Percentiles rank a stretch among this genome's conserved stretches.
Conservation (phyloP, 2,888 invertebrate species). For the Aphelenchoides bicaudatus region DNA sequence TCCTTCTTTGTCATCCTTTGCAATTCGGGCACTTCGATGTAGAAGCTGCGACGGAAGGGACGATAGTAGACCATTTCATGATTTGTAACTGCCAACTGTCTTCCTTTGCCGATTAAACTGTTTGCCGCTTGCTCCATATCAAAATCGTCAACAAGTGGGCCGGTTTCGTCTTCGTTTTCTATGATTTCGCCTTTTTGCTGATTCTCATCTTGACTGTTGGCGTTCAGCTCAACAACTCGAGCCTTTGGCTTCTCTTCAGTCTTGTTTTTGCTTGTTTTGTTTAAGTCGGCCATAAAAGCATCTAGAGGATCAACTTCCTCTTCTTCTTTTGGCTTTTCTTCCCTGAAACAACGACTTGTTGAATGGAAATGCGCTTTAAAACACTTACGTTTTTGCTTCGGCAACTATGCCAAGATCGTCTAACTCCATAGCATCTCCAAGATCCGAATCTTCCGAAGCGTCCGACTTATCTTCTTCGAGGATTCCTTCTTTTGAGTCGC, state of each 20-base stretch:
- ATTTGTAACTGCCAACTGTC: slow-evolving; percentile 74
- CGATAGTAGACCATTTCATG: slow-evolving; percentile 83
- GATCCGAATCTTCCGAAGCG: background rate
- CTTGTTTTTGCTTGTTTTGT: slow-evolving; percentile 27
- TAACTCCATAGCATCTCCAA: slow-evolving; percentile 11
- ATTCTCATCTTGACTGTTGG: slow-evolving; percentile 25
- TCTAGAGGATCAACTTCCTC: slow-evolving; percentile 86
- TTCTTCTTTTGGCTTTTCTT: slow-evolving; percentile 24
- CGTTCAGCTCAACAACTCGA: slow-evolving; percentile 24
- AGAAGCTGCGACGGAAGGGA: slow-evolving; percentile 87
- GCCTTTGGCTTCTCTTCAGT: slow-evolving; percentile 17
- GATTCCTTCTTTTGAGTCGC: background rate
- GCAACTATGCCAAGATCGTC: slow-evolving; percentile 7
- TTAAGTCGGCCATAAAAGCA: slow-evolving; percentile 79
- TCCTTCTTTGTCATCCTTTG: slow-evolving; percentile 79
- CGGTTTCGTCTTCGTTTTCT: slow-evolving; percentile 96
- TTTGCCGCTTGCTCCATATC: slow-evolving; percentile 49
- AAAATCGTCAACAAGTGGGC: slow-evolving; percentile 60
- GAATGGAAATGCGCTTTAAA: background rate
- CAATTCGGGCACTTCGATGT: slow-evolving; percentile 90
- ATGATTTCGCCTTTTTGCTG: slow-evolving; percentile 85
- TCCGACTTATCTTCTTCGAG: background rate
- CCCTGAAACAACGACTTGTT: background rate
- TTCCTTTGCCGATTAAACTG: slow-evolving; percentile 59
- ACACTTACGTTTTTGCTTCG: slow-evolving; percentile 2